These are phyloP conservation scores for Trachelus troglodyta DNA, from an alignment of 2,888 invertebrate genomes.

Conservation along the genomic window DNA sequence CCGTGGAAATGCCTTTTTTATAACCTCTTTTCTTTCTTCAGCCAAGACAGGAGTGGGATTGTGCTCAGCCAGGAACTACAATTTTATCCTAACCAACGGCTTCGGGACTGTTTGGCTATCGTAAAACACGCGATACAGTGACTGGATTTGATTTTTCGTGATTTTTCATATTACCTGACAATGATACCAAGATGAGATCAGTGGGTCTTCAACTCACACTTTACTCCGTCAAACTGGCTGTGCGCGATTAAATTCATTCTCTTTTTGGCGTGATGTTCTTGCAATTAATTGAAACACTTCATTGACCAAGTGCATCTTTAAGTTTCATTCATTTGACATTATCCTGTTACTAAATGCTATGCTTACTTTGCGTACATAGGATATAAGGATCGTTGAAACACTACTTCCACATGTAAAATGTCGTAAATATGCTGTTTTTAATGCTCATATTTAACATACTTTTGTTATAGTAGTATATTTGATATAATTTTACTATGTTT, in stretches of 20 bases:
- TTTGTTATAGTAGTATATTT: constrained; percentile 46
- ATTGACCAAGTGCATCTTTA: not conserved
- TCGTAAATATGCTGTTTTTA: constrained; percentile 53
- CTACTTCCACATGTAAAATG: constrained; percentile 18
- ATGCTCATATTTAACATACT: constrained; percentile 46
- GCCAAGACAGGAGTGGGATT: constrained; percentile 22
- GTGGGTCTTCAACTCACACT: not conserved
- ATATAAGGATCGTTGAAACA: constrained; percentile 11
- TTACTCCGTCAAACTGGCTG: constrained; percentile 17
- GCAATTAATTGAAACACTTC: not conserved
- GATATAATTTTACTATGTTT: not conserved
- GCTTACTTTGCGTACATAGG: not conserved
- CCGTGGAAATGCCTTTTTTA: constrained; percentile 29
- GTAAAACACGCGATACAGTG: not conserved
- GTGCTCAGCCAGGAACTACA: constrained; percentile 20
- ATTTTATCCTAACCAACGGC: not conserved
- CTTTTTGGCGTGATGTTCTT: constrained; percentile 5
- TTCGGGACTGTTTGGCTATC: not conserved
- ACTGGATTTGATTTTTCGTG: not conserved
- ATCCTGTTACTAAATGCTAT: not conserved
- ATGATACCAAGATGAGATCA: not conserved
- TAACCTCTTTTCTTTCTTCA: constrained; percentile 35
- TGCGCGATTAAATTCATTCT: constrained; percentile 16
- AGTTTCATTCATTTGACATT: not conserved
- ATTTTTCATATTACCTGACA: not conserved